Evolutionary conservation across 2,888 invertebrate species (phyloP), one percentile per base, ranked within the genome.

Genomic region (Amaurobius ferox): DNA sequence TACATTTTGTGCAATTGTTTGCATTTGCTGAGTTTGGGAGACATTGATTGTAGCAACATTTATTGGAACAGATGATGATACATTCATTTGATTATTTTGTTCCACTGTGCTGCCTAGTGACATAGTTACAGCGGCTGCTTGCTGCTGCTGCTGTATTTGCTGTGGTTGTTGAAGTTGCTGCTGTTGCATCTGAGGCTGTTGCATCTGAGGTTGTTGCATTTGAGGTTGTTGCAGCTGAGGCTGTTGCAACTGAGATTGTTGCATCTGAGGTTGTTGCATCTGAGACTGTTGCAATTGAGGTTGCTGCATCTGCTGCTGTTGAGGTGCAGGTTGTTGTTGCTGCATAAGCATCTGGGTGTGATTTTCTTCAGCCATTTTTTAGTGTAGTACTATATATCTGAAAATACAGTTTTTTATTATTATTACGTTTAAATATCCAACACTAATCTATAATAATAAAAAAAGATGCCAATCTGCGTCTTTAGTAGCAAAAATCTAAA

Each of bases 301-400:
- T 67, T 74, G 74, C 26, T 83, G 83, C 44, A 55, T 19, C 16
- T 76, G 76, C 9, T 19, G 9, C 29, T 70, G 68, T 28, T 83
- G 83, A 5, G 35, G 11, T 30, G 73, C 67, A 0, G 39, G 13
- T 11, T 80, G 80, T 23, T 73, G 73, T 5, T 64, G 48, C 19
- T 76, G 76, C 0, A 79, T 40, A 26, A 79, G 73, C 73, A 80
- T 67, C 30, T 80, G 80, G 2, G 39, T 61, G 40, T 80, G 76
- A 48, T 76, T 83, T 32, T 83, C 83, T n/a, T 83, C 83, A 30
- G 83, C 83, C 83, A 83, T 83, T 26, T 30, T 79, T 19, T 28
- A 62, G 35, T n/a, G n/a, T n/a, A n/a, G n/a, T n/a, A n/a, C n/a
- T n/a, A n/a, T n/a, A n/a, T n/a, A n/a, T n/a, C n/a, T n/a, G n/a